These are phyloP conservation scores for Anoplophora glabripennis DNA, from an alignment of 1,140 invertebrate genomes.

Conservation along the genomic window DNA sequence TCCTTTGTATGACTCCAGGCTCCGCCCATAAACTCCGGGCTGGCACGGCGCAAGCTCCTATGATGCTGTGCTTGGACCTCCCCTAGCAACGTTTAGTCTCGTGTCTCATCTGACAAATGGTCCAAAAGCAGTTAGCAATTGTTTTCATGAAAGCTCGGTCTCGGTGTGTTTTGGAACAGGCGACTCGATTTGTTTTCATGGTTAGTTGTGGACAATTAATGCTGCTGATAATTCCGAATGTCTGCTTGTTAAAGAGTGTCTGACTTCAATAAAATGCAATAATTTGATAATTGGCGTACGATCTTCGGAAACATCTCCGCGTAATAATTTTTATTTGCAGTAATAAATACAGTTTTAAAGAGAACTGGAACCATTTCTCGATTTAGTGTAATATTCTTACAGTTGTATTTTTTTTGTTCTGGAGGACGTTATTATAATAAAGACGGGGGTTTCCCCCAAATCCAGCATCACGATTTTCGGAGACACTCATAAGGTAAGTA, in stretches of 20 bases:
- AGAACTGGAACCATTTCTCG: not conserved
- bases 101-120: constrained; percentile 26
- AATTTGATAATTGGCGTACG: too few relatives aligned
- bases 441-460: constrained; percentile 36
- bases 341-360: too few relatives aligned
- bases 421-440: too few relatives aligned
- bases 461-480: constrained; percentile 48
- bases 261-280: too few relatives aligned
- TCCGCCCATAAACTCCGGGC: constrained; percentile 25
- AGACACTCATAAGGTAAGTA: constrained; percentile 46
- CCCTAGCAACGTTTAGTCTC: constrained; percentile 44
- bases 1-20: constrained; percentile 11
- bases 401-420: too few relatives aligned
- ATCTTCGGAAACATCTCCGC: too few relatives aligned
- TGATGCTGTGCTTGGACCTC: constrained; percentile 34
- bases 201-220: constrained; percentile 1
- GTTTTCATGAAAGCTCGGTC: constrained; percentile 11
- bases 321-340: too few relatives aligned
- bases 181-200: not conserved
- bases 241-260: too few relatives aligned
- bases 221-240: not conserved
- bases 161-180: constrained; percentile 2
- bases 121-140: constrained; percentile 16
- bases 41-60: constrained; percentile 27
- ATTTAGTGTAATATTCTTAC: constrained; percentile 5